Conservation (phyloP, 2,113 vertebrate genomes). For the Eublepharis macularius region DNA sequence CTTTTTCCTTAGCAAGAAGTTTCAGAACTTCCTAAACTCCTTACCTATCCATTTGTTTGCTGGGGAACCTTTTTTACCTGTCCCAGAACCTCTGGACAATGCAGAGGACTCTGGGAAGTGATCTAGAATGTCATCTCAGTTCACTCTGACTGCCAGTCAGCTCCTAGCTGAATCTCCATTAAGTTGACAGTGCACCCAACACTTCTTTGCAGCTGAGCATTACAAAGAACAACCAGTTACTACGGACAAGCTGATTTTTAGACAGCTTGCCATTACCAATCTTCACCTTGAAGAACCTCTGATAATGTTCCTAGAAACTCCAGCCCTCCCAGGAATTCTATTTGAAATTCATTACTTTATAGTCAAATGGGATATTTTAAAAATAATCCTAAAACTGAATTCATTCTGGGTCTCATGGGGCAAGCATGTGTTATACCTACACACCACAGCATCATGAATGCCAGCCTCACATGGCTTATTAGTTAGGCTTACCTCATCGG, state of each 20-base stretch:
- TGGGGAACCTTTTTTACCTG: too few species aligned
- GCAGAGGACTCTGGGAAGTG: too few species aligned
- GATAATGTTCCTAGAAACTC: background rate
- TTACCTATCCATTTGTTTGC: too few species aligned
- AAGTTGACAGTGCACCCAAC: background rate
- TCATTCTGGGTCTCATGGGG: slow-evolving; percentile 6
- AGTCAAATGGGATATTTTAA: too few species aligned
- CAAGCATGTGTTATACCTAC: background rate
- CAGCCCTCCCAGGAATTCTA: too few species aligned
- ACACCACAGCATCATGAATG: rapidly evolving
- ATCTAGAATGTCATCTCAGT: too few species aligned
- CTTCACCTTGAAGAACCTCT: too few species aligned
- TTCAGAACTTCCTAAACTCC: too few species aligned
- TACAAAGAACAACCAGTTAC: background rate
- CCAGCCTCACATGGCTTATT: slow-evolving; percentile 16
- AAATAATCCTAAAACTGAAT: background rate
- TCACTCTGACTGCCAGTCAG: too few species aligned
- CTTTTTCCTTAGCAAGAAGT: background rate
- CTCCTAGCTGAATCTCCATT: background rate
- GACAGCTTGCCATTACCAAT: background rate
- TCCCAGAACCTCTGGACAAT: too few species aligned
- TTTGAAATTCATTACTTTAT: too few species aligned
- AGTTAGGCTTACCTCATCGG: slow-evolving; percentile 40
- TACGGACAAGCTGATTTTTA: background rate
- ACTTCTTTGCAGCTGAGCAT: background rate